These are phyloP conservation scores for Dasyornis broadbenti DNA, from an alignment of 2,113 vertebrate species.

Conservation along the genomic window DNA sequence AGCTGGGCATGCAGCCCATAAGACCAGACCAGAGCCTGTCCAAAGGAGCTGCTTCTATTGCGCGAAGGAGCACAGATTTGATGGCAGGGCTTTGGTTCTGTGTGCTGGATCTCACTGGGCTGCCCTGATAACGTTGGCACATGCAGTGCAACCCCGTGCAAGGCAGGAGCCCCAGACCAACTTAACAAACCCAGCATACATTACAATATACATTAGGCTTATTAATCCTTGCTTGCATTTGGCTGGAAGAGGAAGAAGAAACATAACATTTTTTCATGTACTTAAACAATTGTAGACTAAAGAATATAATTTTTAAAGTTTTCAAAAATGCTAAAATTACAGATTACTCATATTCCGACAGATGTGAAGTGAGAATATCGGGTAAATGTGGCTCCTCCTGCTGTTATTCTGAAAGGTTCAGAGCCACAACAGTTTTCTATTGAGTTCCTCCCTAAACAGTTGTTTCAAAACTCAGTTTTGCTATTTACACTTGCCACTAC, in stretches of 20 bases:
- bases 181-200: not conserved
- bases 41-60: fast-evolving
- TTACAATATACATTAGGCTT: not conserved
- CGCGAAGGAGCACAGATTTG: not conserved
- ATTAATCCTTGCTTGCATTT: not conserved
- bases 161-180: not conserved
- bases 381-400: not conserved
- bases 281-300: not conserved
- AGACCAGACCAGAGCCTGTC: not conserved
- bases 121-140: not conserved
- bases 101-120: not conserved
- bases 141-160: not conserved
- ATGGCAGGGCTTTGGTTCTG: not conserved
- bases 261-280: not conserved
- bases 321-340: not conserved
- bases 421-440: not conserved
- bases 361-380: not conserved
- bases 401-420: not conserved
- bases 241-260: not conserved
- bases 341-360: not conserved
- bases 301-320: not conserved
- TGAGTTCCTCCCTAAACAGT: not conserved
- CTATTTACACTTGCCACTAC: constrained; percentile 14
- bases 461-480: constrained; percentile 14
- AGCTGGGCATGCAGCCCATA: not conserved